Conservation (phyloP, 2,113 vertebrate species). For the Empidonax alnorum region DNA sequence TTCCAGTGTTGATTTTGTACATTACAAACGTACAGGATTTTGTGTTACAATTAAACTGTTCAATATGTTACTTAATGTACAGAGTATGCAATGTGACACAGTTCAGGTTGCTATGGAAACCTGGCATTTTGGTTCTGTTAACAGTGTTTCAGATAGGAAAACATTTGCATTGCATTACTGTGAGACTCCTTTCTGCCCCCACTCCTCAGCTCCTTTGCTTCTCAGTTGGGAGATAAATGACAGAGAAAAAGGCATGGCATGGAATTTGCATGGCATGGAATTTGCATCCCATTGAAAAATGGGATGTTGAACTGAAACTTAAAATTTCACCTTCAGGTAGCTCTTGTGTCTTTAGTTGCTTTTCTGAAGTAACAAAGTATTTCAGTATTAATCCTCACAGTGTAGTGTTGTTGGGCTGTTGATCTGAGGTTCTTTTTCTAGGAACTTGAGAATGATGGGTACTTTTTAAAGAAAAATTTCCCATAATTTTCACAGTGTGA, state of each 20-base stretch:
- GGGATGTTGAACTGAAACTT: not conserved
- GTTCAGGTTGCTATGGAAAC: conserved; percentile 56
- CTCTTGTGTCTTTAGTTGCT: not conserved
- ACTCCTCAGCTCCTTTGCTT: not conserved
- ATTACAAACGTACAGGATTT: not conserved
- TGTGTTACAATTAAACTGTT: not conserved
- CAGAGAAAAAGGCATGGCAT: not conserved
- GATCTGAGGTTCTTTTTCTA: not conserved
- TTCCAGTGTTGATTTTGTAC: not conserved
- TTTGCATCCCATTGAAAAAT: not conserved
- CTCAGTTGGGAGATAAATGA: not conserved
- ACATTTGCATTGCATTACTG: not conserved
- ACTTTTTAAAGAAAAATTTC: not conserved
- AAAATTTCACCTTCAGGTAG: not conserved
- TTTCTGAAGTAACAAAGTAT: not conserved
- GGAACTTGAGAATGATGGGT: not conserved
- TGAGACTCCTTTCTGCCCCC: not conserved
- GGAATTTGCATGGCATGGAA: not conserved
- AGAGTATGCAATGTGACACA: not conserved
- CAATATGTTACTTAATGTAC: not conserved
- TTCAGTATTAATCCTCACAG: not conserved
- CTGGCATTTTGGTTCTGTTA: conserved; percentile 10
- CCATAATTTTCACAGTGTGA: not conserved
- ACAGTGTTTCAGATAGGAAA: not conserved
- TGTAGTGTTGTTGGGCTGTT: not conserved